Percentiles rank a stretch among this genome's conserved stretches.
Conservation (phyloP, 2,113 vertebrate species). For the Scartelaos histophorus region DNA sequence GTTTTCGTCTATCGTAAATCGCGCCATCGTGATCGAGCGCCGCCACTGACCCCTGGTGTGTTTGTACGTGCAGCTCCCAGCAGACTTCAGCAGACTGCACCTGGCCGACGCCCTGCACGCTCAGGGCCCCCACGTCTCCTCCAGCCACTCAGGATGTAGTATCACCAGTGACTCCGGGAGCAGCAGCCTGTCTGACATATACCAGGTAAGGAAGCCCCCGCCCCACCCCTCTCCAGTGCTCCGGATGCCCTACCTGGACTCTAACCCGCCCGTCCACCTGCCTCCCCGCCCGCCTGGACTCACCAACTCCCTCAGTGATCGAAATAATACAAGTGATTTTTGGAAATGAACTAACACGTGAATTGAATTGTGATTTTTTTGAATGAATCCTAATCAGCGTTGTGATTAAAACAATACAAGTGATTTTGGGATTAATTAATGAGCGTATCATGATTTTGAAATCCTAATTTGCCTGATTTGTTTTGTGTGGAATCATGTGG, state of each 20-base stretch:
- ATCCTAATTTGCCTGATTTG: neutral
- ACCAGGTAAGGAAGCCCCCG: conserved; percentile 86
- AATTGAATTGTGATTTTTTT: neutral
- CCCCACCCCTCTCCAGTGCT: neutral
- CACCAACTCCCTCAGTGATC: neutral
- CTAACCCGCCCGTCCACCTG: conserved; percentile 9
- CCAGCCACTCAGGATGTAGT: conserved; percentile 99
- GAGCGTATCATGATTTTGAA: neutral
- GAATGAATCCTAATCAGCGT: neutral
- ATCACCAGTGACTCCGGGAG: conserved; percentile 99
- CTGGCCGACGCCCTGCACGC: conserved; percentile 98
- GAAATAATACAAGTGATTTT: neutral
- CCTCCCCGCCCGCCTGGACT: conserved; percentile 22
- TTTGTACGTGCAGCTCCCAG: conserved; percentile 84
- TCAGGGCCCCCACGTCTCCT: conserved; percentile 98
- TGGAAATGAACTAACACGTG: neutral
- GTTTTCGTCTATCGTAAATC: too few relatives aligned
- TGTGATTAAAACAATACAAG: neutral
- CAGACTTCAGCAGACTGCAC: conserved; percentile 98
- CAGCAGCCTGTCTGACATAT: conserved; percentile 99
- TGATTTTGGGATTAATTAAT: neutral
- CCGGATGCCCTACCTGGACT: neutral
- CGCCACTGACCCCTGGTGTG: conserved; percentile 65
- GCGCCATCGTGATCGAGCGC: neutral
- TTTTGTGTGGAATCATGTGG: neutral